Conservation (phyloP, 2,113 vertebrate genomes). For the Spermophilus dauricus region DNA sequence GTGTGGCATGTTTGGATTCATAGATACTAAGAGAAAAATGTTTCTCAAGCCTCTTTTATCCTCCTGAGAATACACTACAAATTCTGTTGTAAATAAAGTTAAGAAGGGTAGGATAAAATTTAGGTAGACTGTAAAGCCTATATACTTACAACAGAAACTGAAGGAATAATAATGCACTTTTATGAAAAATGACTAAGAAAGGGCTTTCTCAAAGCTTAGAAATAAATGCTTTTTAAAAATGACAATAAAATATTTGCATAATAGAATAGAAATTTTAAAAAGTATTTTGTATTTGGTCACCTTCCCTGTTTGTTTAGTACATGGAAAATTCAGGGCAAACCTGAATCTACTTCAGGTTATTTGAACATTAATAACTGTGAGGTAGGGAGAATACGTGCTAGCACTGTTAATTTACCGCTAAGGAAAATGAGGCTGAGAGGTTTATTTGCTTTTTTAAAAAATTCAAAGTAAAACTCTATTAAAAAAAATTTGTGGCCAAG, state of each 20-base stretch:
- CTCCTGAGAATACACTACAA: neutral
- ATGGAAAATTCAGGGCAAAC: neutral
- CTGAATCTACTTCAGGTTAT: neutral
- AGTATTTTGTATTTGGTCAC: neutral
- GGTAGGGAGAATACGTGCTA: neutral
- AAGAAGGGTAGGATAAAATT: slow-evolving; percentile 15
- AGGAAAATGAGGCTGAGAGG: neutral
- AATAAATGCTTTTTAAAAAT: slow-evolving; percentile 22
- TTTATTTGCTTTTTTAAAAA: neutral
- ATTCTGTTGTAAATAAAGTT: neutral
- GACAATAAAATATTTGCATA: slow-evolving; percentile 6
- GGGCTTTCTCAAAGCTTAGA: neutral
- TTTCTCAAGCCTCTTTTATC: neutral
- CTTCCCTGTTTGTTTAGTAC: neutral
- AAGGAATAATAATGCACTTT: neutral
- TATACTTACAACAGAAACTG: neutral
- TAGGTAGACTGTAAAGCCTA: neutral
- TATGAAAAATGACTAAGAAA: slow-evolving; percentile 1
- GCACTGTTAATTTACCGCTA: neutral
- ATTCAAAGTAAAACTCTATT: slow-evolving; percentile 7
- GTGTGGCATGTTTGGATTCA: neutral
- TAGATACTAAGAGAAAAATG: neutral
- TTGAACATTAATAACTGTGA: neutral
- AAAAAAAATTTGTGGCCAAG: slow-evolving; percentile 5
- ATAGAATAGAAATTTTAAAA: slow-evolving; percentile 12